A percentile compares a stretch with the other conserved stretches of the same genome.
These are phyloP conservation scores for Euplagia quadripunctaria DNA, from an alignment of 2,888 invertebrate species.

Conservation along the genomic window DNA sequence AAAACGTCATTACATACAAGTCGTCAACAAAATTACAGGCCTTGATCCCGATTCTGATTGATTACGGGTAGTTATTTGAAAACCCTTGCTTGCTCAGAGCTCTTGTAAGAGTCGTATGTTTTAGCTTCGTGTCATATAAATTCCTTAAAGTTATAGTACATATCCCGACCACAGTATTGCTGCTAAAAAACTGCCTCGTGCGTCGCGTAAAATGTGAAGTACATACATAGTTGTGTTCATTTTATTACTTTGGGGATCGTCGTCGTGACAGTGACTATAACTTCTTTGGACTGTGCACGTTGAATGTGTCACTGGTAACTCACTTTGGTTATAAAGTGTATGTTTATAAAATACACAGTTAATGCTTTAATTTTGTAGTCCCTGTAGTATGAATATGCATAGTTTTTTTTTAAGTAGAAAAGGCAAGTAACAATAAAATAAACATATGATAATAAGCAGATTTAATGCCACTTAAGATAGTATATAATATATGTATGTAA, in stretches of 20 bases:
- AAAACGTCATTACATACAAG: neutral
- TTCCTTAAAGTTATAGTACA: conserved; percentile 3
- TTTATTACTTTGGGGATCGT: conserved; percentile 57
- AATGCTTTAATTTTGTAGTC: neutral
- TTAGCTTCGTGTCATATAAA: conserved; percentile 9
- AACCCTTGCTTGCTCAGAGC: neutral
- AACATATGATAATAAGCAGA: too few species aligned
- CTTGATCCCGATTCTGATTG: neutral
- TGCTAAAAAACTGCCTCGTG: conserved; percentile 23
- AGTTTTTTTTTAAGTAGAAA: neutral
- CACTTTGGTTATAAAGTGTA: conserved; percentile 1
- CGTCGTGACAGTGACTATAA: conserved; percentile 4
- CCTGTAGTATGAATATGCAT: neutral
- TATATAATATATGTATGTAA: too few species aligned
- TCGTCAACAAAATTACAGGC: neutral
- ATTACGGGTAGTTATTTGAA: neutral
- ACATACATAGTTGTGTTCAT: conserved; percentile 60
- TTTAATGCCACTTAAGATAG: too few species aligned
- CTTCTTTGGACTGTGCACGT: conserved; percentile 10
- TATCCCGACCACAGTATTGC: neutral
- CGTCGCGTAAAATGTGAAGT: conserved; percentile 36
- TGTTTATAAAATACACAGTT: neutral
- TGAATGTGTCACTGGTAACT: neutral
- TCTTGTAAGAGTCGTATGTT: conserved; percentile 10
- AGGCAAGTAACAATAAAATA: neutral